Base-by-base conservation (phyloP, 2,888 invertebrate species). In the Microctonus hyperodae region DNA sequence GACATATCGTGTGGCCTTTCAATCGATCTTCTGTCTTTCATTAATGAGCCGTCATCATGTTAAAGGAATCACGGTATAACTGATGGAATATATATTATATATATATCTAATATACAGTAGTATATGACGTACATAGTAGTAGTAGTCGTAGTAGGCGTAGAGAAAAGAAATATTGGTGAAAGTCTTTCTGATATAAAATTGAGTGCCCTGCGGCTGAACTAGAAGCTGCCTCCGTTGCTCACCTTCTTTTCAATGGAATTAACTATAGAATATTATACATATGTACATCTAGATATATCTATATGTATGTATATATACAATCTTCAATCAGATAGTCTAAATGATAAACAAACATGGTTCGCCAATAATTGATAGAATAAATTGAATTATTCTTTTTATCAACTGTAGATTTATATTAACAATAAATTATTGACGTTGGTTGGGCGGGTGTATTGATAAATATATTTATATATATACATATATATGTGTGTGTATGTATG, bases 321-420 rank as follows among this genome's bases (percentile, higher is more conserved):
- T 40, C 22, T 37, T 62, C 50, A 72, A 74, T 74, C 76, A 70
- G 74, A 76, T 73, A 78, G 73, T 78, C 74, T 75, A 73, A 77
- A 81, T 80, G 78, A 78, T 79, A 78, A 76, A 69, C 79, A 80
- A 80, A 80, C 78, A 78, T 65, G 70, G 71, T 62, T 70, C 70
- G 69, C 68, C 70, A 72, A 78, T 82, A 82, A 82, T 82, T 81
- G 77, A 81, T 78, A 75, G 73, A 80, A 80, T 79, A 80, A 82
- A 82, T 80, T 81, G 78, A 80, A 82, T 81, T 79, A 81, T 81
- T 82, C 77, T 78, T 80, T 80, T 80, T 78, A 50, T 35, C 11
- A 40, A 23, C 16, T 16, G 23, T 61, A 23, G 59, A 60, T 67
- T 65, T 60, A 70, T 69, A 59, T 23, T 53, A 20, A 48, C 31